Evolutionary conservation across 1,140 invertebrate genomes (phyloP).

Genomic region (Procambarus virginalis): DNA sequence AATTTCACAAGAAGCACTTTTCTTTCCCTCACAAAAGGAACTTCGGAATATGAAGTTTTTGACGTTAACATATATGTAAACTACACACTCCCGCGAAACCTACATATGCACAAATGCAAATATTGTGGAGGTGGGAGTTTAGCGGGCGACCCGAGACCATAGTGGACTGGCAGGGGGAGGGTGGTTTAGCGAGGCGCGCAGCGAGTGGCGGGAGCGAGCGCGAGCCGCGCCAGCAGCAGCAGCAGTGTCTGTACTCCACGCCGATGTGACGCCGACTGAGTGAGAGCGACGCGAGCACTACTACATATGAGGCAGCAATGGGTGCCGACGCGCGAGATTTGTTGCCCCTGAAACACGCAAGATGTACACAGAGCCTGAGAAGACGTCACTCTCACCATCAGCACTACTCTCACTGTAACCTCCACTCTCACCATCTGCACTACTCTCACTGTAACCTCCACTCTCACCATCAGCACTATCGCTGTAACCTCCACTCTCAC

Average conservation of each 20-base stretch:
- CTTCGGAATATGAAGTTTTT: too few relatives aligned
- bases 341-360: conserved; percentile 4
- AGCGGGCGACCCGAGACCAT: too few relatives aligned
- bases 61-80: too few relatives aligned
- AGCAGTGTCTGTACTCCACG: conserved; percentile 8
- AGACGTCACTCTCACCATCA: not conserved
- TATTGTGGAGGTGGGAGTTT: not conserved
- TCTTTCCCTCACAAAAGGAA: too few relatives aligned
- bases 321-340: conserved; percentile 34
- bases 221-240: not conserved
- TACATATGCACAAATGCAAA: not conserved
- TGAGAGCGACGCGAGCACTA: conserved; percentile 13
- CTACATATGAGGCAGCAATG: conserved; percentile 45
- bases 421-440: not conserved
- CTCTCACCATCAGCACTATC: not conserved
- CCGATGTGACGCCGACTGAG: conserved; percentile 40
- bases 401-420: too few relatives aligned
- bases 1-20: too few relatives aligned
- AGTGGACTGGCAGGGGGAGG: too few relatives aligned
- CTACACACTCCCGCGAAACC: too few relatives aligned
- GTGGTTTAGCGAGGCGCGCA: not conserved
- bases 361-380: not conserved
- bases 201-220: conserved; percentile 1
- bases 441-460: not conserved
- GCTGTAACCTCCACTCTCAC: not conserved